Evolutionary conservation across 1,140 invertebrate genomes (phyloP), one percentile per base, ranked within the genome.

Genomic region (Mizuhopecten yessoensis): DNA sequence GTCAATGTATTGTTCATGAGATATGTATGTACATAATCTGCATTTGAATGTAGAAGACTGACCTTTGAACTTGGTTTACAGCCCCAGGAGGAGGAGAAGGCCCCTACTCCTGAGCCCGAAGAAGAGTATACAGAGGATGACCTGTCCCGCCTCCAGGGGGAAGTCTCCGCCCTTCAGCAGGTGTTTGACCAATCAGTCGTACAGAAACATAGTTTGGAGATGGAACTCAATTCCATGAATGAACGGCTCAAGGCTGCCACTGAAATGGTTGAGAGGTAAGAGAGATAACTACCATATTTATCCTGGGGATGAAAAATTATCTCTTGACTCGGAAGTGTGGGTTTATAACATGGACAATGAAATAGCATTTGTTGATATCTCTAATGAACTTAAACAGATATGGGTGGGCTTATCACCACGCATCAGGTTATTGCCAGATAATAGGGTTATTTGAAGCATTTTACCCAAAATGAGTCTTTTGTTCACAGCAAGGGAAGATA

Each of bases 211-310:
- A 95, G 94, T 34, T 94, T 96, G 17, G 94, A 96, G 89, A 96
- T 95, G 90, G 95, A 96, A 90, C 93, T 96, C 20, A 92, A 94
- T 87, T 96, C 95, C n/a, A 96, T 96, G 95, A 96, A 96, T 90
- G 95, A 96, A 91, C 92, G 96, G n/a, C 94, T 96, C 34, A 96
- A 96, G 88, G 96, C 96, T 29, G 96, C 96, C n/a, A 95, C 94
- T n/a, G 95, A 96, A 42, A 93, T 96, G 88, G 91, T 96, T 11
- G 94, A 95, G 88, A 96, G 96, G 96, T 96, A 92, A 91, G 36
- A 57, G 34, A 90, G 39, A 88, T 86, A 90, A 45, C 33, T 87
- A n/a, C n/a, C n/a, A n/a, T n/a, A n/a, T n/a, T n/a, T n/a, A n/a
- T n/a, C n/a, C n/a, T n/a, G n/a, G n/a, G n/a, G n/a, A n/a, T n/a